phyloP scores from a whole-genome alignment of 2,113 vertebrate genomes.

The Odobenus rosmarus region DNA sequence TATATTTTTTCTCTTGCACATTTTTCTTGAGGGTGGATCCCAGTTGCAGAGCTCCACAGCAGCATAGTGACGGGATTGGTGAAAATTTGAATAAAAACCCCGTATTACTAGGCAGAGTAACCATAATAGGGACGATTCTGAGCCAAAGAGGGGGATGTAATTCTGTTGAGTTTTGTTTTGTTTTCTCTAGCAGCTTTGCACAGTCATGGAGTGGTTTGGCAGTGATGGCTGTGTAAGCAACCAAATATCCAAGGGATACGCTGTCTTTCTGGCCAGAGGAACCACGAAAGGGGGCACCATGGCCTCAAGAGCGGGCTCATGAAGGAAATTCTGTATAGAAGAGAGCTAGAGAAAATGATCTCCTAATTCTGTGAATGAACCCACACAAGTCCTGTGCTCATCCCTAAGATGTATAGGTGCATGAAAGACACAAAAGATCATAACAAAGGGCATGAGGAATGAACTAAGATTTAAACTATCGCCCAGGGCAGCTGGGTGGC shows the following conservation, averaged over 20 bases:
- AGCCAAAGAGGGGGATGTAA: neutral
- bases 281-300: neutral
- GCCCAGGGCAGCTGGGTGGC: neutral
- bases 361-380: constrained; percentile 4
- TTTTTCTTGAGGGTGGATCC: neutral
- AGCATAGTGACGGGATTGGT: neutral
- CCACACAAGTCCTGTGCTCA: neutral
- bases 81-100: neutral
- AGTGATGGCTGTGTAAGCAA: neutral
- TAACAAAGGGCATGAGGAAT: neutral
- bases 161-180: neutral
- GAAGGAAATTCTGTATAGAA: neutral
- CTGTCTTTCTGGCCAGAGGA: neutral
- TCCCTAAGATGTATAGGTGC: neutral
- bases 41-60: neutral
- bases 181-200: neutral
- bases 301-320: neutral
- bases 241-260: neutral
- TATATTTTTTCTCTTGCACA: neutral
- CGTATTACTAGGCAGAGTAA: neutral
- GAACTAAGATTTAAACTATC: constrained; percentile 1
- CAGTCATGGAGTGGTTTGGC: neutral
- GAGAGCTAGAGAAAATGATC: neutral
- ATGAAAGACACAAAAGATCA: neutral
- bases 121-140: neutral